A percentile compares a stretch with the other conserved stretches of the same genome.
phyloP scores from a whole-genome alignment of 2,888 invertebrate genomes.

The Prenolepis imparis region DNA sequence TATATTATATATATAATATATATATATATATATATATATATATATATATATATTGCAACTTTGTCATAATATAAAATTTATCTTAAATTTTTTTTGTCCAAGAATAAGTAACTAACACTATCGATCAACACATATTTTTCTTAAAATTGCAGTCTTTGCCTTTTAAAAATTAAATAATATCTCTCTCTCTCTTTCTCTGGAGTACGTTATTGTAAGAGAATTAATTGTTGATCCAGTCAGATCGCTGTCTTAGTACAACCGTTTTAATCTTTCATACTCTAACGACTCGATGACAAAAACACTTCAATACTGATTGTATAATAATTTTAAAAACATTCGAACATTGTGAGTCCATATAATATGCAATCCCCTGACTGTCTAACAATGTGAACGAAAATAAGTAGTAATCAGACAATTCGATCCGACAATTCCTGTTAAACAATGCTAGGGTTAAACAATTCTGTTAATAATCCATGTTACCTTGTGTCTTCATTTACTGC shows the following conservation, averaged over 20 bases:
- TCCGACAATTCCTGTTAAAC: constrained; percentile 11
- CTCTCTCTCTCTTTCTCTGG: not conserved
- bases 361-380: constrained; percentile 30
- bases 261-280: constrained; percentile 25
- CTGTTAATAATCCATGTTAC: constrained; percentile 59
- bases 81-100: not conserved
- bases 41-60: not conserved
- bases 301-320: not conserved
- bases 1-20: not conserved
- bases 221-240: not conserved
- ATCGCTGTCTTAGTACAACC: not conserved
- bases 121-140: not conserved
- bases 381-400: constrained; percentile 49
- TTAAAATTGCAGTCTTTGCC: not conserved
- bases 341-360: constrained; percentile 57
- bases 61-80: not conserved
- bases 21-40: not conserved
- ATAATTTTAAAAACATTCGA: constrained; percentile 16
- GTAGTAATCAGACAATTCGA: constrained; percentile 63
- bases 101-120: not conserved
- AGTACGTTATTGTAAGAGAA: not conserved
- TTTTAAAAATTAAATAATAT: not conserved
- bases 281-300: not conserved
- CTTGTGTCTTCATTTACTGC: constrained; percentile 10
- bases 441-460: constrained; percentile 35